Conservation (phyloP, 2,797 vertebrate species). For the Myripristis murdjan region DNA sequence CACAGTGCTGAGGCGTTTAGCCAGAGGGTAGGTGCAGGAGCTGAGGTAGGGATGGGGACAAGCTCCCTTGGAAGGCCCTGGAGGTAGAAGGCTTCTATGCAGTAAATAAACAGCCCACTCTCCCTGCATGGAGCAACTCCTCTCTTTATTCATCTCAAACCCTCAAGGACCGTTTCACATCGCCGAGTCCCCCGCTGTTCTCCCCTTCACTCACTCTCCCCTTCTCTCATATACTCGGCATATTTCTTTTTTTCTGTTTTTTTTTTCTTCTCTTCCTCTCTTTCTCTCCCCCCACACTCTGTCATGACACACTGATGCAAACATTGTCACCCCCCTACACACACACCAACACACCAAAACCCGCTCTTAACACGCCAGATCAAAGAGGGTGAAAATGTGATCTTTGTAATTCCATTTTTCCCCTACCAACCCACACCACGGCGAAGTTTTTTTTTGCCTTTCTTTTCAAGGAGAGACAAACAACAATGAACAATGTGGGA, state of each 20-base stretch:
- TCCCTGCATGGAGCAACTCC: conserved; percentile 67
- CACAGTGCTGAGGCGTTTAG: conserved; percentile 48
- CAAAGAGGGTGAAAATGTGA: conserved; percentile 79
- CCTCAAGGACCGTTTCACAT: conserved; percentile 76
- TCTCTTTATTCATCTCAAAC: conserved; percentile 70
- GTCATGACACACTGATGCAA: conserved; percentile 64
- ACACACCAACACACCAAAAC: conserved; percentile 43
- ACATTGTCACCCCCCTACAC: conserved; percentile 52
- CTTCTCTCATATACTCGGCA: conserved; percentile 19
- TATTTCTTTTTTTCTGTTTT: conserved; percentile 19
- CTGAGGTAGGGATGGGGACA: conserved; percentile 75
- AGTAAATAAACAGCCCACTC: conserved; percentile 85
- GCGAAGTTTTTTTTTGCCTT: conserved; percentile 48
- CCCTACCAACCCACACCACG: conserved; percentile 65
- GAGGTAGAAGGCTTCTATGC: conserved; percentile 72
- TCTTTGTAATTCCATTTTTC: conserved; percentile 76
- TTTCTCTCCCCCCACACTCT: conserved; percentile 24
- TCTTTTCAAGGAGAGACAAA: conserved; percentile 71
- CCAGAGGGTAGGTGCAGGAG: conserved; percentile 63
- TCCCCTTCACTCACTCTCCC: conserved; percentile 48
- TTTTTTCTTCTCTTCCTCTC: conserved; percentile 16
- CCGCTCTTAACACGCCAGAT: conserved; percentile 72
- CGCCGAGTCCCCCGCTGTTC: conserved; percentile 27
- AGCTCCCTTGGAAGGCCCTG: conserved; percentile 68
- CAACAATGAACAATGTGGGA: conserved; percentile 81